phyloP scores from a whole-genome alignment of 2,113 vertebrate species.

The Gasterosteus nipponicus region DNA sequence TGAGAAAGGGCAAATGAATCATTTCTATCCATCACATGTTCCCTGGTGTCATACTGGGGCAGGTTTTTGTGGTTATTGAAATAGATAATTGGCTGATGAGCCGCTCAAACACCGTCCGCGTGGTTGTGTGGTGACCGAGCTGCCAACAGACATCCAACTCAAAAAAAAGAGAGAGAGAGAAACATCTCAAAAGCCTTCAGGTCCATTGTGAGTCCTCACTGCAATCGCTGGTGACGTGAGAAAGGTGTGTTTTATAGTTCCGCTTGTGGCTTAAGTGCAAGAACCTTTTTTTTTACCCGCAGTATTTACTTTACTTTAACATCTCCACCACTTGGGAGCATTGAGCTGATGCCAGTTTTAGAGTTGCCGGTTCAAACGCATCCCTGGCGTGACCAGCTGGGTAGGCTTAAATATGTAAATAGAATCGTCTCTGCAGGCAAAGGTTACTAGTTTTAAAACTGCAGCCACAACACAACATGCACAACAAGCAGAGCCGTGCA shows the following conservation, averaged over 20 bases:
- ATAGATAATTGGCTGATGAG: slow-evolving; percentile 67
- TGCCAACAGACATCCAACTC: slow-evolving; percentile 55
- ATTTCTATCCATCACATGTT: slow-evolving; percentile 52
- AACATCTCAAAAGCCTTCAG: slow-evolving; percentile 41
- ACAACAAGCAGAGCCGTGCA: background rate
- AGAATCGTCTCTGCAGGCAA: slow-evolving; percentile 1
- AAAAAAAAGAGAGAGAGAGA: slow-evolving; percentile 14
- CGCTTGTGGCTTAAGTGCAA: slow-evolving; percentile 7
- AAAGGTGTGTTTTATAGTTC: slow-evolving; percentile 41
- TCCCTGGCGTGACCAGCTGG: background rate
- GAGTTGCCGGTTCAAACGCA: slow-evolving; percentile 20
- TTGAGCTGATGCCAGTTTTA: slow-evolving; percentile 4
- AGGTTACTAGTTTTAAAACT: background rate
- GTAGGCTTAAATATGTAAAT: slow-evolving; percentile 11
- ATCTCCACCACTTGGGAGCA: slow-evolving; percentile 16
- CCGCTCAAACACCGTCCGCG: slow-evolving; percentile 35
- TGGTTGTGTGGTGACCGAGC: slow-evolving; percentile 61
- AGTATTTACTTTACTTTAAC: no score
- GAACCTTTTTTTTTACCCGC: background rate
- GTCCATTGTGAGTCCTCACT: slow-evolving; percentile 7
- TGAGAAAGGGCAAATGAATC: slow-evolving; percentile 32
- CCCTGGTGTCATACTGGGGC: slow-evolving; percentile 22
- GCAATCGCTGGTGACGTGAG: slow-evolving; percentile 36
- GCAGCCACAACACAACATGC: background rate
- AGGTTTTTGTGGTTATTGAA: slow-evolving; percentile 55